These are phyloP conservation scores for Saxidomus purpurata DNA, from an alignment of 1,140 invertebrate species.

Conservation along the genomic window DNA sequence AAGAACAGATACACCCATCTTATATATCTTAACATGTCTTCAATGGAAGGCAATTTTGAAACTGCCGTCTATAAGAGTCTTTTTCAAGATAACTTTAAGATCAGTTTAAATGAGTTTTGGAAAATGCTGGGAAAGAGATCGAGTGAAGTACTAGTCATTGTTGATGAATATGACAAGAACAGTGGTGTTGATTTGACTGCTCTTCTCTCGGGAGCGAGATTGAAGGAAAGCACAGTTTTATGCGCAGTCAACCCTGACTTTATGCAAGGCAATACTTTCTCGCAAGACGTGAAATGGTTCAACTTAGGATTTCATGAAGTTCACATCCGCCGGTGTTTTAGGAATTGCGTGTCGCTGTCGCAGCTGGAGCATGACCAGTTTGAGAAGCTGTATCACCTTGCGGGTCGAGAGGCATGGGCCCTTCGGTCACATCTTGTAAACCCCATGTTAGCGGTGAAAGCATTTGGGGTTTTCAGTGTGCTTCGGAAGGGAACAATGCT, in stretches of 20 bases:
- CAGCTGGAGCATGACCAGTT: conserved; percentile 74
- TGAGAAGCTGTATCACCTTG: conserved; percentile 69
- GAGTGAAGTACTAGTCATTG: conserved; percentile 71
- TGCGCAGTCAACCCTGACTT: conserved; percentile 71
- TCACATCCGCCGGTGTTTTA: conserved; percentile 73
- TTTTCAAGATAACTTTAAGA: conserved; percentile 70
- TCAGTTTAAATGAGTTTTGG: conserved; percentile 76
- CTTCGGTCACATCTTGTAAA: conserved; percentile 65
- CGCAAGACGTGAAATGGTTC: conserved; percentile 75
- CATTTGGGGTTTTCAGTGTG: conserved; percentile 65
- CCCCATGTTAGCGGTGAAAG: conserved; percentile 68
- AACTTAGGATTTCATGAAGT: conserved; percentile 72
- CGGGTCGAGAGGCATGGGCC: conserved; percentile 68
- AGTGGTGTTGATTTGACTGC: conserved; percentile 65
- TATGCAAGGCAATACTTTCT: conserved; percentile 49
- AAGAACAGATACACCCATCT: conserved; percentile 72
- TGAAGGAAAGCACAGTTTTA: conserved; percentile 72
- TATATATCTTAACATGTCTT: conserved; percentile 71
- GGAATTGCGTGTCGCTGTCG: conserved; percentile 70
- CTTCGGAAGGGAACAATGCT: conserved; percentile 58
- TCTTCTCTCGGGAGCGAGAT: conserved; percentile 69
- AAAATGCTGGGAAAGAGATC: conserved; percentile 72
- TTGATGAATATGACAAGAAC: conserved; percentile 77
- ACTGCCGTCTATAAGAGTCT: conserved; percentile 67
- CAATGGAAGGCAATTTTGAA: conserved; percentile 67